A percentile compares a stretch with the other conserved stretches of the same genome.
These are phyloP conservation scores for Ophiothrix spiculata DNA, from an alignment of 35 echinoderm and acorn worm species.

Conservation along the genomic window DNA sequence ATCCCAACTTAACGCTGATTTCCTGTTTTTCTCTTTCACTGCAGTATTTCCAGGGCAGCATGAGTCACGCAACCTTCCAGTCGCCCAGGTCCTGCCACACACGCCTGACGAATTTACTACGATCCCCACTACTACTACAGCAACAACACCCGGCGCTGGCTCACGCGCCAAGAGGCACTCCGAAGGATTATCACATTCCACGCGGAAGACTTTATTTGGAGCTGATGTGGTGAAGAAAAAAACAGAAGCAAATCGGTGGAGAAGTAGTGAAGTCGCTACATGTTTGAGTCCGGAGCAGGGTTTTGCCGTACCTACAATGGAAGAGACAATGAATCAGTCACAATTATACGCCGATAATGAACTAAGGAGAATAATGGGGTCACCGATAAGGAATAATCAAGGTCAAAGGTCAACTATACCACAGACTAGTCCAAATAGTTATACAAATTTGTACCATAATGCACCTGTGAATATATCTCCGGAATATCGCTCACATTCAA, in stretches of 20 bases:
- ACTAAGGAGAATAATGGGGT: neutral
- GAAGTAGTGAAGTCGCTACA: neutral
- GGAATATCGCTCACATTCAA: neutral
- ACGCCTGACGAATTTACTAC: neutral
- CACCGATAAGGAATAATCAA: neutral
- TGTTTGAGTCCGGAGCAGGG: neutral
- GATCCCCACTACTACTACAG: neutral
- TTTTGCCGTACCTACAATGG: neutral
- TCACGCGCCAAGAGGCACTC: neutral
- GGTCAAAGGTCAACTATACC: slow-evolving; percentile 16
- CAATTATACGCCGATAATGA: neutral
- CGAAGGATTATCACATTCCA: neutral
- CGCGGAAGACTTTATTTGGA: neutral
- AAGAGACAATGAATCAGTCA: neutral
- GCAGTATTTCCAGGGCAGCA: neutral
- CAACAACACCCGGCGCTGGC: neutral
- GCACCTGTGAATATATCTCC: neutral
- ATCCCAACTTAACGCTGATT: neutral
- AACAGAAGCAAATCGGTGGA: slow-evolving; percentile 8
- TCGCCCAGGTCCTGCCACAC: slow-evolving; percentile 20
- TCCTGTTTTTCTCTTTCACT: neutral
- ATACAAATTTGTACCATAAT: neutral
- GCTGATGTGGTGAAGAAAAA: neutral
- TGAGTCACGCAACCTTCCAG: slow-evolving; percentile 28
- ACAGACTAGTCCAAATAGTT: neutral